phyloP scores from a whole-genome alignment of 2,113 vertebrate genomes.

The Zosterops borbonicus region DNA sequence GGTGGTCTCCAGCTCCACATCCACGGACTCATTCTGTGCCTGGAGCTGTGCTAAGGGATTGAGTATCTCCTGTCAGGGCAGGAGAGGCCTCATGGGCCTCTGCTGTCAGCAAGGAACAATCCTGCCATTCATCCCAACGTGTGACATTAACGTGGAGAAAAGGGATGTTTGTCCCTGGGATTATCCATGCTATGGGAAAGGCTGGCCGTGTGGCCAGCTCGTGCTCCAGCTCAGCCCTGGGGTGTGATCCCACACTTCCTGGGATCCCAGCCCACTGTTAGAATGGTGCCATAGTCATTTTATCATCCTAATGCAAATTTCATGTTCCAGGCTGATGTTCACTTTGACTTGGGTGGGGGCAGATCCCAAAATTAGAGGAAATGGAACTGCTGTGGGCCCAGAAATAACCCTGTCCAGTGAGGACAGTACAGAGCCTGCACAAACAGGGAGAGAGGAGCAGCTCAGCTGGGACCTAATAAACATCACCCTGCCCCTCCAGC shows the following conservation, averaged over 20 bases:
- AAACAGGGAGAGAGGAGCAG: fast-evolving
- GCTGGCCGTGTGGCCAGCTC: not conserved
- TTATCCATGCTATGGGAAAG: not conserved
- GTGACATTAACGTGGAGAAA: not conserved
- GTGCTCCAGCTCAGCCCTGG: not conserved
- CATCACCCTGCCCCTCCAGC: fast-evolving
- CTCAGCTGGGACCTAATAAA: fast-evolving
- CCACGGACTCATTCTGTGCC: not conserved
- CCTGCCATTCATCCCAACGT: not conserved
- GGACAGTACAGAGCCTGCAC: not conserved
- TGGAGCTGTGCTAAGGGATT: not conserved
- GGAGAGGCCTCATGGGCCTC: not conserved
- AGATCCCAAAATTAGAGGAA: not conserved
- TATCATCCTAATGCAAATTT: not conserved
- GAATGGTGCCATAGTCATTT: not conserved
- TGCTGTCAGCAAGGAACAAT: not conserved
- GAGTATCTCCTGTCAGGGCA: not conserved
- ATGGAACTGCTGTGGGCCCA: not conserved
- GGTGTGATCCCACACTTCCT: not conserved
- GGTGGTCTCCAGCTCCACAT: not conserved
- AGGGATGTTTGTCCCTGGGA: not conserved
- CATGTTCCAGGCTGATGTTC: fast-evolving
- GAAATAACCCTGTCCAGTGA: not conserved
- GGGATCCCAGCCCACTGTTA: fast-evolving
- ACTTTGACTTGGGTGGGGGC: not conserved